Conservation (phyloP, 2,113 vertebrate genomes). For the Zosterops pallidus region DNA sequence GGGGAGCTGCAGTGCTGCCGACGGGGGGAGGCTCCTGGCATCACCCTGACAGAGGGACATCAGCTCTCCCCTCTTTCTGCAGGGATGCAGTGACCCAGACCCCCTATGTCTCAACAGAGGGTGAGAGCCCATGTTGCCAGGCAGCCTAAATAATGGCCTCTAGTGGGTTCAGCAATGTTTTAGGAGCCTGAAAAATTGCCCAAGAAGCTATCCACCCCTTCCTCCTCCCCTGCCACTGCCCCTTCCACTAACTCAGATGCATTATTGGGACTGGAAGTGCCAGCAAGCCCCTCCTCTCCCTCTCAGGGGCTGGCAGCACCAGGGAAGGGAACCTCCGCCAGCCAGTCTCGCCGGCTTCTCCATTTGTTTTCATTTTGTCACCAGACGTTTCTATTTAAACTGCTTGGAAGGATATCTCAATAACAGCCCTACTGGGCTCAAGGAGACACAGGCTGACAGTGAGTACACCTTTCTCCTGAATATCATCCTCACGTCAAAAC, state of each 20-base stretch:
- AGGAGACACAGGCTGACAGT: slow-evolving; percentile 34
- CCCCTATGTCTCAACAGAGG: not conserved
- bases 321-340: not conserved
- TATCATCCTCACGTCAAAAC: not conserved
- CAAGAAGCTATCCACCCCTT: not conserved
- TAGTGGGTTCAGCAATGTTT: not conserved
- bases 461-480: not conserved
- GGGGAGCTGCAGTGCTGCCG: not conserved
- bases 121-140: slow-evolving; percentile 3
- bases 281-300: slow-evolving; percentile 52
- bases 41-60: not conserved
- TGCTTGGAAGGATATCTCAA: slow-evolving; percentile 63
- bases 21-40: not conserved
- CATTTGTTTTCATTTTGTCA: slow-evolving; percentile 75
- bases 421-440: slow-evolving; percentile 22
- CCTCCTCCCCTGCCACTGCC: not conserved
- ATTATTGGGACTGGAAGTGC: not conserved
- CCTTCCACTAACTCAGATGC: not conserved
- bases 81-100: not conserved
- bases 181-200: slow-evolving; percentile 17
- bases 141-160: slow-evolving; percentile 11
- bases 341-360: not conserved
- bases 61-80: not conserved
- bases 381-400: slow-evolving; percentile 65
- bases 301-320: not conserved